Evolutionary conservation across 2,888 invertebrate genomes (phyloP).

Genomic region (Cheiracanthium punctorium): DNA sequence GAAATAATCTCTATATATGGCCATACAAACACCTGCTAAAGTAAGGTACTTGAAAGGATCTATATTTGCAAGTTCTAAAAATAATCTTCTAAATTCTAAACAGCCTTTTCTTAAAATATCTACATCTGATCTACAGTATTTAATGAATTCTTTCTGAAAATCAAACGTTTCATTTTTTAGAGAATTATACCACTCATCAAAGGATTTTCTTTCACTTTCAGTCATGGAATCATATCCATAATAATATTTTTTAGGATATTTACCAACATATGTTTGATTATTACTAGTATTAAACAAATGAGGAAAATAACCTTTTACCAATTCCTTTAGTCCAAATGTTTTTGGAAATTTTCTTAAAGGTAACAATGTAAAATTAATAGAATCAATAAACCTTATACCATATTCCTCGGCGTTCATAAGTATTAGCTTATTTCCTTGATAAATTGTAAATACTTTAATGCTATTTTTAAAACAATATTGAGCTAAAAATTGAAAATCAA

Average conservation of each 20-base stretch:
- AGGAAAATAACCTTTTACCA: constrained; percentile 20
- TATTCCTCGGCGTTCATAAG: not conserved
- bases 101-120: constrained; percentile 30
- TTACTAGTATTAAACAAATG: constrained; percentile 8
- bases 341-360: constrained; percentile 7
- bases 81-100: constrained; percentile 26
- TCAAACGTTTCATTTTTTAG: constrained; percentile 20
- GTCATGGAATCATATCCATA: constrained; percentile 22
- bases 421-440: constrained; percentile 4
- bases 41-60: not conserved
- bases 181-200: constrained; percentile 16
- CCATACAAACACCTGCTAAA: not conserved
- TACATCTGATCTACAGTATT: constrained; percentile 20
- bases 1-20: constrained; percentile 14
- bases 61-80: not conserved
- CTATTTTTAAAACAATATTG: constrained; percentile 28
- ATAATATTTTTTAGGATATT: constrained; percentile 23
- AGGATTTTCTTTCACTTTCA: not conserved
- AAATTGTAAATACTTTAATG: constrained; percentile 16
- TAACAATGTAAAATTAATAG: constrained; percentile 16
- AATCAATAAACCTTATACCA: constrained; percentile 19
- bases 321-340: constrained; percentile 10
- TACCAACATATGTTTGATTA: constrained; percentile 25
- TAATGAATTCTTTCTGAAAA: constrained; percentile 22
- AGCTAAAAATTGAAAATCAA: constrained; percentile 27